phyloP scores from a whole-genome alignment of 2,113 vertebrate genomes.

The Narcine bancroftii region DNA sequence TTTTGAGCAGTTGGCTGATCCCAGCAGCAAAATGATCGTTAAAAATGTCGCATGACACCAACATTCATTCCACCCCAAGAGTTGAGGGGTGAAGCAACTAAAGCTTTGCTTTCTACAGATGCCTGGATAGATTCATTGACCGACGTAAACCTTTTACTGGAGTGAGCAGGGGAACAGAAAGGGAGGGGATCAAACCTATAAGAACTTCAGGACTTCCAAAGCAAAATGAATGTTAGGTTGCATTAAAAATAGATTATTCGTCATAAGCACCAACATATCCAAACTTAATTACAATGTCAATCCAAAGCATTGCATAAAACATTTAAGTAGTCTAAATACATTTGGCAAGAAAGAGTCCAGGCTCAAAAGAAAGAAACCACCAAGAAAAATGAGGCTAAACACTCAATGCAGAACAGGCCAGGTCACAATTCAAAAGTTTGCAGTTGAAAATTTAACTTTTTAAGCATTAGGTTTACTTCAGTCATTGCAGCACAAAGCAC shows the following conservation, averaged over 20 bases:
- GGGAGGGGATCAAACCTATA: not conserved
- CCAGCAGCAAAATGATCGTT: not conserved
- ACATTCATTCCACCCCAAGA: not conserved
- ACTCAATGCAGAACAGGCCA: not conserved
- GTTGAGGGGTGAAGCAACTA: not conserved
- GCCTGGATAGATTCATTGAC: not conserved
- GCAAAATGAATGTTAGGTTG: not conserved
- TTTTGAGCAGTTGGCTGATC: not conserved
- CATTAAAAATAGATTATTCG: not conserved
- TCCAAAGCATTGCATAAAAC: not conserved
- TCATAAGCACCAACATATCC: not conserved
- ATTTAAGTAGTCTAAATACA: not conserved
- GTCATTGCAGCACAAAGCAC: not conserved
- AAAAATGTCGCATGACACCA: too few species aligned
- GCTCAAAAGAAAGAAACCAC: not conserved
- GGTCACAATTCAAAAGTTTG: not conserved
- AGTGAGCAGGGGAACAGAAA: not conserved
- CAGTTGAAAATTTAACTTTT: not conserved
- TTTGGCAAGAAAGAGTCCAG: not conserved
- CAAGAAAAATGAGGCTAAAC: not conserved
- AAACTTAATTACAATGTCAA: not conserved
- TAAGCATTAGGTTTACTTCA: not conserved
- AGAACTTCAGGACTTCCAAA: not conserved
- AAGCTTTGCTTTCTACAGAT: not conserved
- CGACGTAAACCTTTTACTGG: not conserved